Evolutionary conservation across 1,140 invertebrate genomes (phyloP).

Genomic region (Trichonephila inaurata): DNA sequence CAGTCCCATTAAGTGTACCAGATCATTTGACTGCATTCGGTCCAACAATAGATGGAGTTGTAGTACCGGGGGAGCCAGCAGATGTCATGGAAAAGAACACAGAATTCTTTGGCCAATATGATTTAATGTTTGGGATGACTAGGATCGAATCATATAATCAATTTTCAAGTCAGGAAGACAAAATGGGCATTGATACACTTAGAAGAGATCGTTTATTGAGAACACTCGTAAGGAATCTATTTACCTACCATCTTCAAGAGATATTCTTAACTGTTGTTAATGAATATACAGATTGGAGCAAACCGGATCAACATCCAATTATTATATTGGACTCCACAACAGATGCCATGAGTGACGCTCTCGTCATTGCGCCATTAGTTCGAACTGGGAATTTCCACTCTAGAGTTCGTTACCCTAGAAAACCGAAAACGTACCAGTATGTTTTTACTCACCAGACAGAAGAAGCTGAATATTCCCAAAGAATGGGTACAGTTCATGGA

Average conservation of each 20-base stretch:
- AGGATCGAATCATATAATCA: constrained; percentile 78
- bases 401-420: constrained; percentile 52
- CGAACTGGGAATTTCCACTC: constrained; percentile 63
- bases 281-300: constrained; percentile 98
- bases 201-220: constrained; percentile 94
- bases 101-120: constrained; percentile 83
- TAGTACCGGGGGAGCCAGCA: constrained; percentile 89
- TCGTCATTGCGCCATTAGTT: constrained; percentile 80
- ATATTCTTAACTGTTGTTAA: constrained; percentile 98
- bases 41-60: constrained; percentile 94
- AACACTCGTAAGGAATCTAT: constrained; percentile 90
- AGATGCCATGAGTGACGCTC: constrained; percentile 95
- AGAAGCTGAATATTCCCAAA: constrained; percentile 90
- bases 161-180: constrained; percentile 90
- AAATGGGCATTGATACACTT: constrained; percentile 94
- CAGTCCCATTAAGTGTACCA: constrained; percentile 88
- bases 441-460: constrained; percentile 96
- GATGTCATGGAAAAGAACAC: constrained; percentile 66
- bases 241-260: constrained; percentile 84
- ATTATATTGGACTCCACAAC: constrained; percentile 94
- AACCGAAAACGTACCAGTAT: constrained; percentile 80
- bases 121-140: constrained; percentile 97
- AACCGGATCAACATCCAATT: constrained; percentile 94
- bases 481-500: constrained; percentile 82
- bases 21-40: constrained; percentile 94